phyloP scores from a whole-genome alignment of 1,140 invertebrate genomes.

The Lerema accius region DNA sequence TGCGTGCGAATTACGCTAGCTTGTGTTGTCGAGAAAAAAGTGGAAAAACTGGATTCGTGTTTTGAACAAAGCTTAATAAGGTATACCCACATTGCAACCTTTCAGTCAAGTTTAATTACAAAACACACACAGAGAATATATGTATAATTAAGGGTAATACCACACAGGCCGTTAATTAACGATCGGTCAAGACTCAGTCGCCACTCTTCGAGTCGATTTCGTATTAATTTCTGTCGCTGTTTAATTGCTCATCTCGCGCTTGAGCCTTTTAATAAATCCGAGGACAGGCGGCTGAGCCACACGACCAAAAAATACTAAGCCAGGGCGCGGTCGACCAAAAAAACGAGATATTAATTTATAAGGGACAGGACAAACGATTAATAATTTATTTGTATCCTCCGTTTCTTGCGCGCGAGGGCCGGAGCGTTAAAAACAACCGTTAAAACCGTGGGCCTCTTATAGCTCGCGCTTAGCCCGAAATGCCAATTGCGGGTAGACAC shows the following conservation, averaged over 20 bases:
- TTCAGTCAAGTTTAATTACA: background rate
- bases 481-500: slow-evolving; percentile 81
- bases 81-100: background rate
- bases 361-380: slow-evolving; percentile 83
- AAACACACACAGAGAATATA: background rate
- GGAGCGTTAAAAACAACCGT: slow-evolving; percentile 81
- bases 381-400: slow-evolving; percentile 82
- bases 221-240: slow-evolving; percentile 78
- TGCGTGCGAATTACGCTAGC: slow-evolving; percentile 9
- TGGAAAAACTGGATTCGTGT: too few species aligned
- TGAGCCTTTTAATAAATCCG: slow-evolving; percentile 79
- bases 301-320: slow-evolving; percentile 70
- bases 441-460: slow-evolving; percentile 80
- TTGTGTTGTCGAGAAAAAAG: too few species aligned
- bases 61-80: background rate
- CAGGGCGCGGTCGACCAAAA: slow-evolving; percentile 64
- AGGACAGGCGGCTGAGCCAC: slow-evolving; percentile 67
- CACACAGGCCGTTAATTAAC: slow-evolving; percentile 24
- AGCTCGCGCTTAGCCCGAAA: slow-evolving; percentile 80
- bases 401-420: slow-evolving; percentile 69
- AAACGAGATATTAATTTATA: slow-evolving; percentile 82
- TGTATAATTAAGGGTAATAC: background rate
- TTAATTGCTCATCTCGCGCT: slow-evolving; percentile 79
- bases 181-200: slow-evolving; percentile 22
- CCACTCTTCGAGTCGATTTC: slow-evolving; percentile 52